Evolutionary conservation across 1,140 invertebrate species (phyloP).

Genomic region (Anoplophora glabripennis): DNA sequence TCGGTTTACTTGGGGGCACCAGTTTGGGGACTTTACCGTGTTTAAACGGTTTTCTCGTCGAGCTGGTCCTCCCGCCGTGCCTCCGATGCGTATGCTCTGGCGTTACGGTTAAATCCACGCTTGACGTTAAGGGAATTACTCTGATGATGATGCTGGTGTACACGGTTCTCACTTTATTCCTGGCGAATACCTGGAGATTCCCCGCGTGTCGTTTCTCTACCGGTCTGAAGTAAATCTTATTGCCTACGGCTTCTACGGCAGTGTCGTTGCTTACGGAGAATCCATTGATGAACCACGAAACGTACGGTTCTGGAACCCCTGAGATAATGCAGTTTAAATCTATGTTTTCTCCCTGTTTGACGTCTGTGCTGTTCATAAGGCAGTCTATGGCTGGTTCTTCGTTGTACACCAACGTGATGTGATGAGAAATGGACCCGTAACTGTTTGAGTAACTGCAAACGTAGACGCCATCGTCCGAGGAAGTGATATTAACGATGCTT

Average conservation of each 20-base stretch:
- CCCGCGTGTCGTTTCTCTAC: constrained; percentile 81
- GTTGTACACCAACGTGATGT: constrained; percentile 53
- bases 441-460: constrained; percentile 60
- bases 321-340: constrained; percentile 64
- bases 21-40: constrained; percentile 57
- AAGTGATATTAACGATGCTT: constrained; percentile 59
- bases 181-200: constrained; percentile 85
- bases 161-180: constrained; percentile 73
- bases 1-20: constrained; percentile 81
- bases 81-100: constrained; percentile 16
- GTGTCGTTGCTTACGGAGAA: constrained; percentile 59
- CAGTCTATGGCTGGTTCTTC: constrained; percentile 62
- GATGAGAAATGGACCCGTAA: constrained; percentile 49
- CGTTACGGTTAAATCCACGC: constrained; percentile 20
- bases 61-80: constrained; percentile 4
- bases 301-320: constrained; percentile 65
- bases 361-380: constrained; percentile 56
- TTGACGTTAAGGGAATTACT: constrained; percentile 60
- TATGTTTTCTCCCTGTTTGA: constrained; percentile 64
- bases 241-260: constrained; percentile 51
- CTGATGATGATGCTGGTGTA: constrained; percentile 61
- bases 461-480: constrained; percentile 67
- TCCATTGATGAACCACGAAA: constrained; percentile 85
- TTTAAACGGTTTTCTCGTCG: constrained; percentile 50
- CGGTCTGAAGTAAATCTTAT: constrained; percentile 54